A percentile compares a stretch with the other conserved stretches of the same genome.
These are phyloP conservation scores for Magallana angulata DNA, from an alignment of 1,140 invertebrate species.

Conservation along the genomic window DNA sequence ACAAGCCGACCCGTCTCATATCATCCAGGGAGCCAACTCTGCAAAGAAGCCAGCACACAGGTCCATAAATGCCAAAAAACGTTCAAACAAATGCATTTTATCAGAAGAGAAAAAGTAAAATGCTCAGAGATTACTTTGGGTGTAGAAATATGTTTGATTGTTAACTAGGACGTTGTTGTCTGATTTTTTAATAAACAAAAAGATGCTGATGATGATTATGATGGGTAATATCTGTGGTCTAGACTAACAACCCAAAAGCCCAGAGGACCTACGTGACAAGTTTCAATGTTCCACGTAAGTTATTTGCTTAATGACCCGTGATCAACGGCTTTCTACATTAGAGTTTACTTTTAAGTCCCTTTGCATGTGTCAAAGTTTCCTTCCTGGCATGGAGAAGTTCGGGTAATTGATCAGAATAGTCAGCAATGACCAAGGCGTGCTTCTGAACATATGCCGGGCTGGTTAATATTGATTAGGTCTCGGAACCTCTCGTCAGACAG, in stretches of 20 bases:
- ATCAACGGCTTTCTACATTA: neutral
- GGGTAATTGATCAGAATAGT: neutral
- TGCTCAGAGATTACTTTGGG: too few species aligned
- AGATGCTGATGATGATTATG: too few species aligned
- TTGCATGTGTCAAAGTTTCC: neutral
- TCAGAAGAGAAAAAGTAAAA: too few species aligned
- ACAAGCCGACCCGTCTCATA: constrained; percentile 88
- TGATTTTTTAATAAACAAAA: too few species aligned
- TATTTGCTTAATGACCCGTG: neutral
- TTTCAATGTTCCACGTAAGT: neutral
- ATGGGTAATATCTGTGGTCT: too few species aligned
- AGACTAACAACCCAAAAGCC: neutral
- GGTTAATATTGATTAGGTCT: constrained; percentile 13
- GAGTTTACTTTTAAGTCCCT: neutral
- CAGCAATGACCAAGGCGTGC: constrained; percentile 6
- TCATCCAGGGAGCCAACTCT: constrained; percentile 92
- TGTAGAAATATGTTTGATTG: too few species aligned
- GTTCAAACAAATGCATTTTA: too few species aligned
- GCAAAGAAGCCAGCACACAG: constrained; percentile 59
- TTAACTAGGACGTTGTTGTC: too few species aligned
- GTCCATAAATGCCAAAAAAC: neutral
- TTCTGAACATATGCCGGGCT: constrained; percentile 16
- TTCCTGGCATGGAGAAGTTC: neutral
- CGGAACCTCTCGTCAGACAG: neutral
- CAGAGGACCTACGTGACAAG: neutral